Percentiles rank a stretch among this genome's conserved stretches.
Conservation (phyloP, 2,888 invertebrate genomes). For the Pachydiplax longipennis region DNA sequence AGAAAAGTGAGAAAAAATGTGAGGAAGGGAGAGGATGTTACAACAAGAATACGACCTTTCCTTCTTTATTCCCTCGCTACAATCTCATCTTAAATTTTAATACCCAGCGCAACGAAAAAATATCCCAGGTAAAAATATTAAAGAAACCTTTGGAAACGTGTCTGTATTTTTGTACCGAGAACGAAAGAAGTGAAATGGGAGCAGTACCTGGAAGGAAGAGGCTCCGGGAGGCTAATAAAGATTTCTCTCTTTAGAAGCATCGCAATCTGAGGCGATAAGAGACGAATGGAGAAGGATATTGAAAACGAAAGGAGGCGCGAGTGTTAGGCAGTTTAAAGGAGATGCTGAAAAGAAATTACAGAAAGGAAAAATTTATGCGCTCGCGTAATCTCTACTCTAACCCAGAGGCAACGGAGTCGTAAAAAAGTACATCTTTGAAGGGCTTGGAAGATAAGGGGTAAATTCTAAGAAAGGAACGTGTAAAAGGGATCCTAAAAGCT, state of each 20-base stretch:
- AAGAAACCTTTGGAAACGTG: no score
- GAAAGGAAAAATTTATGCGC: background rate
- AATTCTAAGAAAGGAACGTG: background rate
- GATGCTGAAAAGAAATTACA: background rate
- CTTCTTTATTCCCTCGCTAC: no score
- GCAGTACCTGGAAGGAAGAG: background rate
- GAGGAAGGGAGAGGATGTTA: no score
- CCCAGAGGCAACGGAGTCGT: slow-evolving; percentile 3
- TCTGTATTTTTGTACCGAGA: no score
- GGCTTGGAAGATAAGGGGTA: background rate
- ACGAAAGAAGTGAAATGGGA: no score
- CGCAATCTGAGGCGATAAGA: background rate
- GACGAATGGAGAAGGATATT: background rate
- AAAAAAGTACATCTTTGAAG: background rate
- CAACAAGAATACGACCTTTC: no score
- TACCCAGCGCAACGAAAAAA: no score
- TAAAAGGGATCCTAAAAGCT: background rate
- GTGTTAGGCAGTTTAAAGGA: background rate
- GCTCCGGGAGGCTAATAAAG: background rate
- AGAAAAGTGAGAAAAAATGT: no score
- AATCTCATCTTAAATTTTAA: no score
- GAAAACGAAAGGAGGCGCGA: background rate
- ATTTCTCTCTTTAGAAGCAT: background rate
- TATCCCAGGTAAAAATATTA: no score
- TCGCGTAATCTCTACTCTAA: background rate